These are phyloP conservation scores for Peromyscus maniculatus DNA, from an alignment of 2,113 vertebrate genomes.

Conservation along the genomic window DNA sequence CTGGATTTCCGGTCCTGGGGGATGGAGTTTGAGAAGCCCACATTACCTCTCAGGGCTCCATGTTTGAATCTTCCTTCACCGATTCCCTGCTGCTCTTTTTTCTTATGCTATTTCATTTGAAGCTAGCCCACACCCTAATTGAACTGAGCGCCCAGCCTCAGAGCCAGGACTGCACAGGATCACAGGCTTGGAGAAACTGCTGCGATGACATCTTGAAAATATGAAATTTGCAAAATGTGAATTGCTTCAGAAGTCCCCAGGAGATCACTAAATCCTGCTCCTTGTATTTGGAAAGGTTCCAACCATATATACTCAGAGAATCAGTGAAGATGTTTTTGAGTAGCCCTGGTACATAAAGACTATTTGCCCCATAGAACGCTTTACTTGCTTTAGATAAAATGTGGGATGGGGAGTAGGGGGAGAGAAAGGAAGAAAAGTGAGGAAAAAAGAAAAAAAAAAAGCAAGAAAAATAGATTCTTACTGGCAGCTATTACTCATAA, in stretches of 20 bases:
- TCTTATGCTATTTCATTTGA: neutral
- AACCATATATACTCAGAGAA: neutral
- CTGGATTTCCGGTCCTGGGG: neutral
- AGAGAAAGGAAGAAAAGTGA: neutral
- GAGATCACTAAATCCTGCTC: neutral
- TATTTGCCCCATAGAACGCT: neutral
- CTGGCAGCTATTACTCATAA: conserved; percentile 60
- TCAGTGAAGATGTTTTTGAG: neutral
- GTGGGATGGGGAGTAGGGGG: neutral
- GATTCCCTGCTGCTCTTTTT: neutral
- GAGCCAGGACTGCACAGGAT: neutral
- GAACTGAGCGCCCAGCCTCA: neutral
- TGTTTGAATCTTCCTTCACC: neutral
- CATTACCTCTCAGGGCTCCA: neutral
- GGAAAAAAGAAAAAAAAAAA: neutral
- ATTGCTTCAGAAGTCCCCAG: neutral
- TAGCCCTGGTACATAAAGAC: neutral
- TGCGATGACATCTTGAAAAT: neutral
- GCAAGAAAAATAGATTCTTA: neutral
- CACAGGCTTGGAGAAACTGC: neutral
- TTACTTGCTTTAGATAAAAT: neutral
- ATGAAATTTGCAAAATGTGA: neutral
- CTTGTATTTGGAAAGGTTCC: neutral
- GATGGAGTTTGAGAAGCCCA: neutral
- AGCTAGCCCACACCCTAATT: neutral